phyloP scores from a whole-genome alignment of 2,113 vertebrate species.

The Pygoscelis antarcticus region DNA sequence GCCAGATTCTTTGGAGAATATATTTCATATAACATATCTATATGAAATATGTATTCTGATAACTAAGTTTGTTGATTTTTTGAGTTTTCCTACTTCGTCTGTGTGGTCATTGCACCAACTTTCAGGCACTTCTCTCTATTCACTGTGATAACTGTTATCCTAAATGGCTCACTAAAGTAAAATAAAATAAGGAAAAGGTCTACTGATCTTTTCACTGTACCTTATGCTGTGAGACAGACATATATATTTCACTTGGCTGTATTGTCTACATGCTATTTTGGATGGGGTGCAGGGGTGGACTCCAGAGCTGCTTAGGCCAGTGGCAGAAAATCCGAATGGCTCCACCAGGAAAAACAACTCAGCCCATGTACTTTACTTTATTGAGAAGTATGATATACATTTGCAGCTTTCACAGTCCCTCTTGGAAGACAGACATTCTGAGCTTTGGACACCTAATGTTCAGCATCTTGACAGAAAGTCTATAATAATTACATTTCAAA shows the following conservation, averaged over 20 bases:
- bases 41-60: not conserved
- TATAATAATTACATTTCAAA: not conserved
- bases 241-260: not conserved
- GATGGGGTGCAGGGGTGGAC: not conserved
- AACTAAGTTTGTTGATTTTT: not conserved
- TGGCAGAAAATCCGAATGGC: not conserved
- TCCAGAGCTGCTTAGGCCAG: not conserved
- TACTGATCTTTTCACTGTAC: not conserved
- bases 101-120: not conserved
- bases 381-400: not conserved
- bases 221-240: not conserved
- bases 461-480: not conserved
- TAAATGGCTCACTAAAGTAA: not conserved
- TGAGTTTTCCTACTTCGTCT: not conserved
- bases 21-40: not conserved
- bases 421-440: not conserved
- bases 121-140: not conserved
- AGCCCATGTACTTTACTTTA: not conserved
- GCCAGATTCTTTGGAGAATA: not conserved
- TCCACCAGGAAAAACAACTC: not conserved
- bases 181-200: not conserved
- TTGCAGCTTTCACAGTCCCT: not conserved
- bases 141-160: not conserved
- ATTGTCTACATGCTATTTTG: not conserved
- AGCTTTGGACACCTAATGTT: not conserved